A percentile compares a stretch with the other conserved stretches of the same genome.
Evolutionary conservation across 2,888 invertebrate species (phyloP).

Genomic region (Tanypteryx hageni): DNA sequence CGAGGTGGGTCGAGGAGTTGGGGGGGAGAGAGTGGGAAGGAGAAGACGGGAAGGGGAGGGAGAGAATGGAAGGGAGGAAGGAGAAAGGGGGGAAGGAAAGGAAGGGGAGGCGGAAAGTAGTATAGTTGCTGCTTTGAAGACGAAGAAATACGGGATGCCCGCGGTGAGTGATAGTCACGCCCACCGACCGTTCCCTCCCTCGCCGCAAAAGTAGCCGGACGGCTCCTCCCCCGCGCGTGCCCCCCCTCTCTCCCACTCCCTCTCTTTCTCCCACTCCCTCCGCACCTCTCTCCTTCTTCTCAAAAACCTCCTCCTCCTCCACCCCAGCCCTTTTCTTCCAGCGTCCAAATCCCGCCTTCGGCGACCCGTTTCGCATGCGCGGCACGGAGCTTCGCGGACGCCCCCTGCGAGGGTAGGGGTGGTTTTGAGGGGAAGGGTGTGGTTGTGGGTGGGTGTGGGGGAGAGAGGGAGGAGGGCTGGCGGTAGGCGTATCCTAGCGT

Average conservation of each 20-base stretch:
- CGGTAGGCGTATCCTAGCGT: constrained; percentile 4
- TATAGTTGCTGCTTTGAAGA: not conserved
- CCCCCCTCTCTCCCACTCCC: not conserved
- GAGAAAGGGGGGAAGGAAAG: no score
- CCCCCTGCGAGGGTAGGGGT: not conserved
- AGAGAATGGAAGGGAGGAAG: not conserved
- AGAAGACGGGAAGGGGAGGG: no score
- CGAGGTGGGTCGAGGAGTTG: no score
- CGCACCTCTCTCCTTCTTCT: not conserved
- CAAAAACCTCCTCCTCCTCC: not conserved
- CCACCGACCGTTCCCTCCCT: not conserved
- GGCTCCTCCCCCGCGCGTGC: constrained; percentile 5
- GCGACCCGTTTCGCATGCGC: constrained; percentile 25
- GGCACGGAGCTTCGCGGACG: not conserved
- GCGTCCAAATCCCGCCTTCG: constrained; percentile 54
- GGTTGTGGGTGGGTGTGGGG: not conserved
- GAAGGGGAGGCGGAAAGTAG: not conserved
- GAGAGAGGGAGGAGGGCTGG: no score
- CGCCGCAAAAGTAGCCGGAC: not conserved
- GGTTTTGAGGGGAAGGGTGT: not conserved
- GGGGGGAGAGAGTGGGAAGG: not conserved
- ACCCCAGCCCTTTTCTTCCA: not conserved
- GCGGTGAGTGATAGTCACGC: constrained; percentile 19
- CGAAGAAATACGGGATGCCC: no score
- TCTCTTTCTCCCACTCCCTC: not conserved